Evolutionary conservation across 2,888 invertebrate species (phyloP).

Genomic region (Diadegma fenestrale): DNA sequence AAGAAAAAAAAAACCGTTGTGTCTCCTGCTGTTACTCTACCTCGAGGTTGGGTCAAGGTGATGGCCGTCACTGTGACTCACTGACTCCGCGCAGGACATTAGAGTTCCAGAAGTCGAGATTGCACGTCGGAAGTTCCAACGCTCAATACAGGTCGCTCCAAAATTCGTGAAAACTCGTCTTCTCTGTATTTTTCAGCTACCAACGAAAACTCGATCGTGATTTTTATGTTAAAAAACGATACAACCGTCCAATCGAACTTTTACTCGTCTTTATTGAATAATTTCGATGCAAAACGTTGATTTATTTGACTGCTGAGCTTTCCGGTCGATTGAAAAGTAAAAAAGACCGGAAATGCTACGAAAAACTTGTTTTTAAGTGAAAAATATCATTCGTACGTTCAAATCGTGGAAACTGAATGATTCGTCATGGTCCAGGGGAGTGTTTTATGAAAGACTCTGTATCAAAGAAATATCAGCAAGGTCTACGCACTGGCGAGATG

Average conservation of each 20-base stretch:
- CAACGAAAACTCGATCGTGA: too few species aligned
- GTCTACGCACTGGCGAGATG: conserved; percentile 20
- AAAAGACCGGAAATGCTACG: background rate
- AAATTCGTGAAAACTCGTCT: background rate
- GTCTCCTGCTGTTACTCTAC: conserved; percentile 23
- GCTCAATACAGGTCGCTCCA: background rate
- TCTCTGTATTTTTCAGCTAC: too few species aligned
- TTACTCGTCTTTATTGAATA: background rate
- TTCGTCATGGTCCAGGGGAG: background rate
- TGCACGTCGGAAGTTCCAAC: conserved; percentile 9
- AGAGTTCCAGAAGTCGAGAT: conserved; percentile 30
- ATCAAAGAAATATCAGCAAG: background rate
- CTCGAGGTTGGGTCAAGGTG: conserved; percentile 68
- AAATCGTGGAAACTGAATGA: background rate
- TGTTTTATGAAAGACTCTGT: background rate
- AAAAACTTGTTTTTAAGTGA: background rate
- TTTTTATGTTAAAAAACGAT: too few species aligned
- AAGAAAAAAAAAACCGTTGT: conserved; percentile 57
- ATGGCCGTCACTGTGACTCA: conserved; percentile 62
- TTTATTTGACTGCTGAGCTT: background rate
- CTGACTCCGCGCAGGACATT: conserved; percentile 39
- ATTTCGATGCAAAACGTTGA: background rate
- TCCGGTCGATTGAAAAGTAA: background rate
- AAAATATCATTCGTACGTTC: background rate
- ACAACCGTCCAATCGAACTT: too few species aligned